Conservation (phyloP, 2,888 invertebrate genomes). For the Tyria jacobaeae region DNA sequence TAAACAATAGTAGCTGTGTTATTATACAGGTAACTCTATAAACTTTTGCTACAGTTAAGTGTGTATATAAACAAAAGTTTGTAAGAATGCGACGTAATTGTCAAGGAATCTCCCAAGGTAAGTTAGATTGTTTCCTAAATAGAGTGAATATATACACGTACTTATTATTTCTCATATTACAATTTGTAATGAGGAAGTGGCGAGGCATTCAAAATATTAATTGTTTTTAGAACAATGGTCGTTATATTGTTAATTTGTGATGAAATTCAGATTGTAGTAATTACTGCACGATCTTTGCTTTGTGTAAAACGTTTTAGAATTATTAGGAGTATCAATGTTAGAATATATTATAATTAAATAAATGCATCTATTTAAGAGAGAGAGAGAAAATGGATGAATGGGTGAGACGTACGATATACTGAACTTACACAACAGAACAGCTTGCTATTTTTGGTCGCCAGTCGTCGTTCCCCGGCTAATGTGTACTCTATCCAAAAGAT, state of each 20-base stretch:
- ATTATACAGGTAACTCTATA: background rate
- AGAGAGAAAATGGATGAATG: too few species aligned
- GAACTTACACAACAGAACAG: too few species aligned
- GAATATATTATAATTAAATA: too few species aligned
- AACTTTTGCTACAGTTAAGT: background rate
- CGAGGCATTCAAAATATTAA: slow-evolving; percentile 6
- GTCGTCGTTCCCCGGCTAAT: too few species aligned
- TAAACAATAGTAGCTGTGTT: too few species aligned
- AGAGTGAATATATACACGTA: slow-evolving; percentile 12
- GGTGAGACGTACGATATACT: too few species aligned
- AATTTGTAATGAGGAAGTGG: slow-evolving; percentile 19
- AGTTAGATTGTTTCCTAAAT: slow-evolving; percentile 20
- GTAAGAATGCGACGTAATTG: slow-evolving; percentile 11
- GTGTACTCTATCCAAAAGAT: too few species aligned
- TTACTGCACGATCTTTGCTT: slow-evolving; percentile 4
- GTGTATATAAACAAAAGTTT: background rate
- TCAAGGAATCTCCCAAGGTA: slow-evolving; percentile 22
- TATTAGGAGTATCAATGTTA: too few species aligned
- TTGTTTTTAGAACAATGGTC: slow-evolving; percentile 15
- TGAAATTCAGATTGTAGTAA: slow-evolving; percentile 11
- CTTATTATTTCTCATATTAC: slow-evolving; percentile 14
- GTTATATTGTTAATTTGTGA: slow-evolving; percentile 5
- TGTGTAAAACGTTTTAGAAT: too few species aligned
- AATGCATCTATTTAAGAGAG: too few species aligned
- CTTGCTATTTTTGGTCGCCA: too few species aligned